phyloP scores from a whole-genome alignment of 2,888 invertebrate species.

The Adela reaumurella region DNA sequence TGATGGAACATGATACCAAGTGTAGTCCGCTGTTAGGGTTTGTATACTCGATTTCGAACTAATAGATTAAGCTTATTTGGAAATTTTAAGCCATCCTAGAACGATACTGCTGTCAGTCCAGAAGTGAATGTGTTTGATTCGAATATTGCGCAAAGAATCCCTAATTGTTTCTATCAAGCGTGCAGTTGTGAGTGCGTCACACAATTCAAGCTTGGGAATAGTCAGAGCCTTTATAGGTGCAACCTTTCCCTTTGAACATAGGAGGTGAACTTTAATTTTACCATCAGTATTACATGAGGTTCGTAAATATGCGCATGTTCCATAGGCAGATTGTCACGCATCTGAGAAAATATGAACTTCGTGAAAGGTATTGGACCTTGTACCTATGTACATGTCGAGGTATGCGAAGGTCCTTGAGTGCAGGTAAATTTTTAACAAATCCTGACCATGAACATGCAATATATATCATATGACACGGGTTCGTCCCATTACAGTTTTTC shows the following conservation, averaged over 20 bases:
- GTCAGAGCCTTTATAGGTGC: no score
- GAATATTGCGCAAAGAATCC: no score
- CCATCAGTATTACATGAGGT: no score
- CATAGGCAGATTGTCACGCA: conserved; percentile 13
- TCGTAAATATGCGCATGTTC: conserved; percentile 15
- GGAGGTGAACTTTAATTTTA: no score
- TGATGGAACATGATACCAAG: conserved; percentile 11
- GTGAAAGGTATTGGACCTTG: neutral
- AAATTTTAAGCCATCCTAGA: conserved; percentile 5
- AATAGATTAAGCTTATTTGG: conserved; percentile 10
- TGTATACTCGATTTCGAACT: conserved; percentile 12
- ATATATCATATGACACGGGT: conserved; percentile 9
- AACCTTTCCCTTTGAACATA: no score
- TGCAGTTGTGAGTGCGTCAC: no score
- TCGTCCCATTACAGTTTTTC: conserved; percentile 15
- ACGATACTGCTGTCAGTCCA: conserved; percentile 10
- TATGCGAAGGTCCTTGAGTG: conserved; percentile 6
- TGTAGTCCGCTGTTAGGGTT: conserved; percentile 2
- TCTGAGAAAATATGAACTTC: conserved; percentile 15
- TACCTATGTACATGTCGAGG: conserved; percentile 10
- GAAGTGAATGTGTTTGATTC: neutral
- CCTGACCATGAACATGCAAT: conserved; percentile 6
- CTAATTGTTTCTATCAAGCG: no score
- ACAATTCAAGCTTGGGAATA: no score
- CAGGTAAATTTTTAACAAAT: conserved; percentile 4